Evolutionary conservation across 2,888 invertebrate species (phyloP), one percentile per base, ranked within the genome.

Genomic region (Callosobruchus maculatus): DNA sequence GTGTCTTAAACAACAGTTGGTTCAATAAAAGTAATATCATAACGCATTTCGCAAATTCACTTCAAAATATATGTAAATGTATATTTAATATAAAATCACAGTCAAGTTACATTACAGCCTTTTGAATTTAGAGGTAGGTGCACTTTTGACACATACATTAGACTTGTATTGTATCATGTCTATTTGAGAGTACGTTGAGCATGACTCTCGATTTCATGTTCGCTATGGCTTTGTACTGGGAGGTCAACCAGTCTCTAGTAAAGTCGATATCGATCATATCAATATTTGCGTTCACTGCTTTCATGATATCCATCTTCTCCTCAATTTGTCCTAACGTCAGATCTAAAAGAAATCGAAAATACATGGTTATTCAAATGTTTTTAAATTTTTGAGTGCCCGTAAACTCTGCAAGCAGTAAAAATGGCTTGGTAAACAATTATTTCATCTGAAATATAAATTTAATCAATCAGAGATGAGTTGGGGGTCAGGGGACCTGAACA

Each of bases 261-360:
- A 49, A 49, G 13, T 49, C 49, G 49, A 49, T 3, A 3, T 49
- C 49, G 49, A 18, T 49, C 49, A 49, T 49, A 13, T 49, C 49
- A 49, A 49, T 3, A 18, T 49, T 49, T 1, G 18, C 49, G 18
- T 49, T 49, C 3, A 49, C 13, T 49, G 49, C 7, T 71, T 71
- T 74, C 21, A 76, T 9, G 2, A 7, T 21, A 2, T 67, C 2
- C 49, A 76, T 72, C 21, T 67, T 70, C 4, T 72, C 67, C 13
- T 21, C 71, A 9, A 74, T 49, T 18, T 49, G 5, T 0, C 1
- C 13, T 18, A 49, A 13, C 5, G 49, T 49, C 13, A 18, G 49
- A 49, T 49, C 49, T 49, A 49, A 49, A 49, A 49, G 1, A 5
- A 49, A 49, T 49, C 13, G 49, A 13, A 49, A 18, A 49, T 49